These are phyloP conservation scores for Drosophila stalkeri DNA, from an alignment of 2,888 invertebrate genomes.

Conservation along the genomic window DNA sequence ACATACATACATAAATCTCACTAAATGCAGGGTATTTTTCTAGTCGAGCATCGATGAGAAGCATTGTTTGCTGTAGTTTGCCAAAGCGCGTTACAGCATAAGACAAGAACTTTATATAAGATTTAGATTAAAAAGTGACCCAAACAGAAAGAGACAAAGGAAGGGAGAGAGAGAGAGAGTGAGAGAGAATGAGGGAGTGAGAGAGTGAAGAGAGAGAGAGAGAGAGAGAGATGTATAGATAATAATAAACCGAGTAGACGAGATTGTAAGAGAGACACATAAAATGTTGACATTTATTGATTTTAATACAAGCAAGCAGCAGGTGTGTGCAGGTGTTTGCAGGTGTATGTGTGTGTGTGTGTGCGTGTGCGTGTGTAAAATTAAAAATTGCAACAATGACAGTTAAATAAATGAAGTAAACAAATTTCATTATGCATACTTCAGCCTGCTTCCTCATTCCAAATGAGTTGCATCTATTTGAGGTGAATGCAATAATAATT, in stretches of 20 bases:
- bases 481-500: neutral
- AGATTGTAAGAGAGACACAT: neutral
- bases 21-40: neutral
- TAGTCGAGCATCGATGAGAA: neutral
- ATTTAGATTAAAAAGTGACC: slow-evolving; percentile 1
- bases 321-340: slow-evolving; percentile 1
- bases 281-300: slow-evolving; percentile 63
- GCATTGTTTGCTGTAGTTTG: neutral
- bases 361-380: slow-evolving; percentile 59
- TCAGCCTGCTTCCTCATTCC: neutral
- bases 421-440: neutral
- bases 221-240: neutral
- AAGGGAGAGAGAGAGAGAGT: neutral
- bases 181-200: neutral
- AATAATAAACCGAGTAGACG: too few relatives aligned
- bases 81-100: neutral
- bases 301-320: slow-evolving; percentile 37
- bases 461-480: neutral
- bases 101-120: neutral
- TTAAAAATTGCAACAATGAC: slow-evolving; percentile 59
- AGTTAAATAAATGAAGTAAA: slow-evolving; percentile 5
- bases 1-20: neutral
- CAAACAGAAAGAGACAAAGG: neutral
- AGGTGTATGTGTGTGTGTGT: neutral
- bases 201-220: neutral